These are phyloP conservation scores for Pseudomyrmex gracilis DNA, from an alignment of 1,140 invertebrate genomes.

Conservation along the genomic window DNA sequence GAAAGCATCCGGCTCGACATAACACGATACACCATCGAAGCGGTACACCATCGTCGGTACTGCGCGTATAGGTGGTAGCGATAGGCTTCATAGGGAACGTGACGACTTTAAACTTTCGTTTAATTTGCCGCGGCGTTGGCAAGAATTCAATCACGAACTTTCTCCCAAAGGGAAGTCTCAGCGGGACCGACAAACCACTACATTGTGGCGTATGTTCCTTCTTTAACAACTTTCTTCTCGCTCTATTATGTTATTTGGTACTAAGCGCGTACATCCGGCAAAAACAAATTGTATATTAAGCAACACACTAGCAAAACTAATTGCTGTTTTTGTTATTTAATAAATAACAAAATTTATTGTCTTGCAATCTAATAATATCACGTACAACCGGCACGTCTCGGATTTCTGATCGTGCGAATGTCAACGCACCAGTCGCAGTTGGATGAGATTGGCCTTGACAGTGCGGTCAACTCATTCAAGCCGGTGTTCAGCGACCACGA, in stretches of 20 bases:
- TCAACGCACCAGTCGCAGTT: neutral
- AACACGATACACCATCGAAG: conserved; percentile 31
- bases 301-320: no score
- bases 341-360: neutral
- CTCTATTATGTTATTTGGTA: neutral
- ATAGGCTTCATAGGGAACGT: conserved; percentile 69
- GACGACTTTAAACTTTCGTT: conserved; percentile 75
- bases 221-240: conserved; percentile 27
- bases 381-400: neutral
- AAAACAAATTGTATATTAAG: neutral
- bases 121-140: conserved; percentile 71
- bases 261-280: neutral
- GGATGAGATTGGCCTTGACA: conserved; percentile 81
- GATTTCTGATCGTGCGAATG: conserved; percentile 6
- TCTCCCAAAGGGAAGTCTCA: conserved; percentile 75
- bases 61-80: conserved; percentile 64
- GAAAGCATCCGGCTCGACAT: conserved; percentile 74
- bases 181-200: conserved; percentile 42
- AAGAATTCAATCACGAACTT: conserved; percentile 76
- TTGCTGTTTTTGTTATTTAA: no score
- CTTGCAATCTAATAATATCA: neutral
- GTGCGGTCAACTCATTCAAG: conserved; percentile 70
- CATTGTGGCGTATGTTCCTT: neutral
- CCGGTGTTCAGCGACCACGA: conserved; percentile 58
- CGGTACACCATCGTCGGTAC: conserved; percentile 46